Percentiles rank a stretch among this genome's conserved stretches.
Conservation (phyloP, 2,113 vertebrate species). For the Halcyon senegalensis region DNA sequence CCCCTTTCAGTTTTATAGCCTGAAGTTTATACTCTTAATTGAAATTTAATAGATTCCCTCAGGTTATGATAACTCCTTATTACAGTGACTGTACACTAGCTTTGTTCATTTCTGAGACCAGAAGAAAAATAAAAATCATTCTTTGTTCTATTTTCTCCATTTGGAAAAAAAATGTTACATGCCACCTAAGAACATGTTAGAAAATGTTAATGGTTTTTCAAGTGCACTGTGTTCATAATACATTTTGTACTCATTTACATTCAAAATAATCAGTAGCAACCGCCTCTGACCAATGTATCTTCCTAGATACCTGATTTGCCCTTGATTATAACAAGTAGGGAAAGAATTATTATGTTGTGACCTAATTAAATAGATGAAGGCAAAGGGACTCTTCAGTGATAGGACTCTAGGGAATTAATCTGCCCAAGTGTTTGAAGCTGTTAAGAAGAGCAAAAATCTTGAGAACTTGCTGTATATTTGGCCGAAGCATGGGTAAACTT, state of each 20-base stretch:
- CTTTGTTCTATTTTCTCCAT: background rate
- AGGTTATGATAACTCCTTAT: constrained; percentile 56
- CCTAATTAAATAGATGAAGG: background rate
- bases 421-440: background rate
- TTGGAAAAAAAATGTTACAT: background rate
- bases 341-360: background rate
- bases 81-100: background rate
- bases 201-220: background rate
- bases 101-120: constrained; percentile 3
- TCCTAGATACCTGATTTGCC: background rate
- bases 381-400: background rate
- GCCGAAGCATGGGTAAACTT: background rate
- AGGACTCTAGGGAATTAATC: background rate
- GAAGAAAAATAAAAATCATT: background rate
- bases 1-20: constrained; percentile 50
- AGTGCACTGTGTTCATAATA: background rate
- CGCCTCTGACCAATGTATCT: background rate
- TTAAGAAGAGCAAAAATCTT: background rate
- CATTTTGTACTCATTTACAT: background rate
- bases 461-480: background rate
- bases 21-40: constrained; percentile 57
- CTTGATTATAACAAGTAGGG: background rate
- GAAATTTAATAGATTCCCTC: constrained; percentile 61
- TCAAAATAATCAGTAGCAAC: background rate
- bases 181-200: background rate